Evolutionary conservation across 2,888 invertebrate species (phyloP).

Genomic region (Macrostomum cliftonense): DNA sequence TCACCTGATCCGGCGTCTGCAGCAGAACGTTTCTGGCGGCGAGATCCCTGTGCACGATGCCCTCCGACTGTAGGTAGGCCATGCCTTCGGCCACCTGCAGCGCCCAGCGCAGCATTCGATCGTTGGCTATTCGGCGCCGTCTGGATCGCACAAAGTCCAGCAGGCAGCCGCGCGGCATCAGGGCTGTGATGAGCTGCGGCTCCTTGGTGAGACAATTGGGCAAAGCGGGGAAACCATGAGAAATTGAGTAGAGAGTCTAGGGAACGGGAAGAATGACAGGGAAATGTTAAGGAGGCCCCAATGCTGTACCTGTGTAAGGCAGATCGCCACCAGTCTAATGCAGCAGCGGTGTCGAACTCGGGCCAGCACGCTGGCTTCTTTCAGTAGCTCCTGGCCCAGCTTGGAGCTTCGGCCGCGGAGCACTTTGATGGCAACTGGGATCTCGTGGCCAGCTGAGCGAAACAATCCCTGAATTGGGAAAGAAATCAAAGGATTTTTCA

Average conservation of each 20-base stretch:
- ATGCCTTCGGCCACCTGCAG: slow-evolving; percentile 90
- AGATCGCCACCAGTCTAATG: not conserved
- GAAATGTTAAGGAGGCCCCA: too few relatives aligned
- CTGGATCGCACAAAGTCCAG: not conserved
- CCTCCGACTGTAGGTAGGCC: slow-evolving; percentile 83
- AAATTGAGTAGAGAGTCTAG: too few relatives aligned
- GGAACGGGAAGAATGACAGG: too few relatives aligned
- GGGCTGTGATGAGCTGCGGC: not conserved
- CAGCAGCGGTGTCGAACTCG: not conserved
- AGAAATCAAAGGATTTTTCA: not conserved
- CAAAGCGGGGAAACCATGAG: too few relatives aligned
- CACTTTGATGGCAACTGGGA: not conserved
- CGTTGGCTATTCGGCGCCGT: not conserved
- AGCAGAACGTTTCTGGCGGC: slow-evolving; percentile 93
- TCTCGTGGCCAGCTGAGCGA: not conserved
- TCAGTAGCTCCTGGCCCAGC: not conserved
- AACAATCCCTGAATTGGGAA: not conserved
- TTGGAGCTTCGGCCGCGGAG: not conserved
- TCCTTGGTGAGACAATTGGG: too few relatives aligned
- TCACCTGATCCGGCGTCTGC: not conserved
- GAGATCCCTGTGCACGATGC: slow-evolving; percentile 87
- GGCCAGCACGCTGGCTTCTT: not conserved
- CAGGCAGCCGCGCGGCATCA: not conserved
- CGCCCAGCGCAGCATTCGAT: slow-evolving; percentile 46
- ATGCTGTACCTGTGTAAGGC: not conserved